Base-by-base conservation (phyloP, 2,113 vertebrate species). In the Centropus unirufus region DNA sequence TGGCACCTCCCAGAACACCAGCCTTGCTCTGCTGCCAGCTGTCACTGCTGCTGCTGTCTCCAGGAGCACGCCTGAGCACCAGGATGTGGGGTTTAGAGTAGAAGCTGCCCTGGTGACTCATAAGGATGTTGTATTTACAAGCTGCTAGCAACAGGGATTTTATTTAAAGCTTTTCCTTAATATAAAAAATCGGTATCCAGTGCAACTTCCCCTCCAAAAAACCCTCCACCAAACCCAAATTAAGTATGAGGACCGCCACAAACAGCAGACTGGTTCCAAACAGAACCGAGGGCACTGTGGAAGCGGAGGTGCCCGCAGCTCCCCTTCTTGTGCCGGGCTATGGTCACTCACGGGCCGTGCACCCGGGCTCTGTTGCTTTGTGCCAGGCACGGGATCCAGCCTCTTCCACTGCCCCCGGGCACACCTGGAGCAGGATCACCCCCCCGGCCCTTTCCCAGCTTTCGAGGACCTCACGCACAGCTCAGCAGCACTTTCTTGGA, bases 261-360 rank as follows among this genome's bases (percentile, higher is more conserved):
- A 32, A 63, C 44, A 59, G 21, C 24, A 81, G 46, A 9, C 32
- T 2, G 24, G 16, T 14, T 8, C n/a, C 57, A 26, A 3, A 8
- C 5, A 3, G 46, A 23, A 11, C 23, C 16, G 0, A 8, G 47
- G 74, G 8, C 14, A 0, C 9, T 6, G 11, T 2, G 59, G 51
- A 21, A 6, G 49, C 3, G 15, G 67, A 36, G 34, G 11, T 46
- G 59, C 24, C 46, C 15, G 0, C 0, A 24, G 55, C 8, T 20
- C 12, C n/a, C 6, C 8, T 9, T 23, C 42, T 4, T 6, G 29
- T 2, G 27, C 27, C 47, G 42, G 1, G 1, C 24, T 3, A 3
- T 1, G 6, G 2, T 5, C 2, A 1, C 27, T 3, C 15, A 13
- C 30, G 12, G 14, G 32, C 26, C 0, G 30, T 7, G 30, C 51